These are phyloP conservation scores for Eumaeus atala DNA, from an alignment of 1,140 invertebrate species.

Conservation along the genomic window DNA sequence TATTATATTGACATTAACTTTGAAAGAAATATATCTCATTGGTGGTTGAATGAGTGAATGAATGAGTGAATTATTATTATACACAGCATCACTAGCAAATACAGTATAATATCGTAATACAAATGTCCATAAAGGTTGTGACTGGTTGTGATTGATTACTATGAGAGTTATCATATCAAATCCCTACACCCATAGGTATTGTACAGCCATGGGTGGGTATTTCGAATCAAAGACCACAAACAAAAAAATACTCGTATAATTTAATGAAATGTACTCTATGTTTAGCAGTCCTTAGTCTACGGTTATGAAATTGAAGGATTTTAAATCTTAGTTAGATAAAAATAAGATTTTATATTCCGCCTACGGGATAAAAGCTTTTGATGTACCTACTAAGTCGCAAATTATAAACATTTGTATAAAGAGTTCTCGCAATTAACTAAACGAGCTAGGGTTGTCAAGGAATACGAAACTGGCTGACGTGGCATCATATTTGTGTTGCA, in stretches of 20 bases:
- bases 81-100: no score
- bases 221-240: constrained; percentile 7
- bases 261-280: background rate
- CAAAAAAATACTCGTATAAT: constrained; percentile 3
- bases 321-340: constrained; percentile 1
- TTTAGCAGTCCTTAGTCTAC: constrained; percentile 6
- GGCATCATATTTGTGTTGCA: no score
- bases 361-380: background rate
- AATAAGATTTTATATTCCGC: background rate
- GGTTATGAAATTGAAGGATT: background rate
- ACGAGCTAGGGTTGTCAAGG: background rate
- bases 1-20: no score
- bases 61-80: no score
- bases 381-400: constrained; percentile 9
- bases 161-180: no score
- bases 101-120: no score
- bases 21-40: no score
- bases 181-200: no score
- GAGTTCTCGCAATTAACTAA: constrained; percentile 10
- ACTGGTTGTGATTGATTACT: no score
- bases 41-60: no score
- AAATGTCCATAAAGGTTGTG: no score
- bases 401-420: constrained; percentile 12
- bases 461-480: no score
- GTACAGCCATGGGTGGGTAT: background rate